Conservation (phyloP, 2,113 vertebrate species). For the Sander lucioperca region DNA sequence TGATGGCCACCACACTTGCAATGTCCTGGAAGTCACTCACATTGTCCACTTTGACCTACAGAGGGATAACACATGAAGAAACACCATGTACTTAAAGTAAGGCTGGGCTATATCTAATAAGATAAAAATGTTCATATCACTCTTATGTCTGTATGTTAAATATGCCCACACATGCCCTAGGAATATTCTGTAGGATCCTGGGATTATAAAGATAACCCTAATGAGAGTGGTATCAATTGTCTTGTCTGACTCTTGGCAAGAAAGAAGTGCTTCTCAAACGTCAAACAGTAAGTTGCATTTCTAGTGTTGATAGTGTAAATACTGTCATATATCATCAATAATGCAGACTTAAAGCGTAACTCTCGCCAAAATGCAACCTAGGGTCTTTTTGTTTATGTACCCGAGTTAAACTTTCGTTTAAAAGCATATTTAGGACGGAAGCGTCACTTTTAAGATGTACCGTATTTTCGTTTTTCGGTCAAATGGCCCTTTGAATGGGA, state of each 20-base stretch:
- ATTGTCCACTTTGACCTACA: slow-evolving; percentile 97
- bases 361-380: too few species aligned
- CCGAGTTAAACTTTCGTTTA: too few species aligned
- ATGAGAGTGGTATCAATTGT: too few species aligned
- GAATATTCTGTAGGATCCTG: too few species aligned
- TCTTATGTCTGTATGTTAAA: not conserved
- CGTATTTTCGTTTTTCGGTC: too few species aligned
- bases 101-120: not conserved
- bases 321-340: not conserved
- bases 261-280: too few species aligned
- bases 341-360: not conserved
- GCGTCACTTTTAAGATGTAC: too few species aligned
- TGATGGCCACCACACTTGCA: slow-evolving; percentile 98
- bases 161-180: not conserved
- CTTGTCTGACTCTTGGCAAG: too few species aligned
- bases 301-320: not conserved
- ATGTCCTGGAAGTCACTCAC: slow-evolving; percentile 99
- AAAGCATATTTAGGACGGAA: too few species aligned
- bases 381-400: too few species aligned
- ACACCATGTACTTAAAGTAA: not conserved
- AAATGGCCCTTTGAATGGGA: too few species aligned
- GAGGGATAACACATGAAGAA: slow-evolving; percentile 25
- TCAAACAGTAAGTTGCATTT: not conserved
- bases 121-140: not conserved
- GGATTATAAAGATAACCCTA: too few species aligned